Percentiles rank a stretch among this genome's conserved stretches.
phyloP scores from a whole-genome alignment of 2,888 invertebrate genomes.

The Dinocampus coccinellae region DNA sequence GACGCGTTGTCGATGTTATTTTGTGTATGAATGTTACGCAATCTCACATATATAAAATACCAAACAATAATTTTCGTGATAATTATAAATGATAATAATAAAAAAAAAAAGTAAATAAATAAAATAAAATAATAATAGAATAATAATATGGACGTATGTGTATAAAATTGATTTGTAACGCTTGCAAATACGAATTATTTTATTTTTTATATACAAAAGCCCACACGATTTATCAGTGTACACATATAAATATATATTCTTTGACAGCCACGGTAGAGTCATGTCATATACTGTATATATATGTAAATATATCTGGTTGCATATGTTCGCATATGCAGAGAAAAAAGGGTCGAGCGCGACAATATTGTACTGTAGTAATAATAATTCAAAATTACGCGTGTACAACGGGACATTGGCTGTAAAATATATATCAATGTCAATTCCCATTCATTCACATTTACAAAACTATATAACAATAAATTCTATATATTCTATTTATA shows the following conservation, averaged over 20 bases:
- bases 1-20: neutral
- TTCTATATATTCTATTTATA: neutral
- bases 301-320: neutral
- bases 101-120: neutral
- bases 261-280: neutral
- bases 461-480: neutral
- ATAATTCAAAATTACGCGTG: slow-evolving; percentile 30
- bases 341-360: slow-evolving; percentile 21
- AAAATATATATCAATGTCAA: slow-evolving; percentile 35
- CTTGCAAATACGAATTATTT: neutral
- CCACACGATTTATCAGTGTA: neutral
- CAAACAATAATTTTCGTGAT: too few species aligned
- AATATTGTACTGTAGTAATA: neutral
- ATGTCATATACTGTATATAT: neutral
- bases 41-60: too few species aligned
- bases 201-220: slow-evolving; percentile 10
- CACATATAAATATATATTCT: neutral
- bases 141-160: slow-evolving; percentile 19
- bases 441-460: slow-evolving; percentile 35
- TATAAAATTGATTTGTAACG: slow-evolving; percentile 25
- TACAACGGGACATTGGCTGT: slow-evolving; percentile 4
- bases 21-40: neutral
- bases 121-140: neutral
- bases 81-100: too few species aligned
- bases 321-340: slow-evolving; percentile 11